Conservation (phyloP, 2,113 vertebrate species). For the Coptodon rendalli region DNA sequence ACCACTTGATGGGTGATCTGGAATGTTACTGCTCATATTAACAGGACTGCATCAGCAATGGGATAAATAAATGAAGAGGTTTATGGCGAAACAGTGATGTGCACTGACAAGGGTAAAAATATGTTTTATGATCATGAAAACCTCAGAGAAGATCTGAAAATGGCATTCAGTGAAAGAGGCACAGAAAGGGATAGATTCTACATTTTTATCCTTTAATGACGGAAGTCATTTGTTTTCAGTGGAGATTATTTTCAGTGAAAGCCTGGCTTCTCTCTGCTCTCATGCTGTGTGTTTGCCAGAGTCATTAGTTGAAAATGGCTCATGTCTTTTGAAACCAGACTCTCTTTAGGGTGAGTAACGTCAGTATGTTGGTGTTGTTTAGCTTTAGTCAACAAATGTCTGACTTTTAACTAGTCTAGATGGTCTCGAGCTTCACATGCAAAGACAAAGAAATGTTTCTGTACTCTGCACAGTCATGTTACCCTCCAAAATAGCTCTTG, state of each 20-base stretch:
- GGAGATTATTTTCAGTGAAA: not conserved
- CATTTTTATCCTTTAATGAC: not conserved
- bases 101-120: not conserved
- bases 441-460: not conserved
- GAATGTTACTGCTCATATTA: not conserved
- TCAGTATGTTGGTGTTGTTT: not conserved
- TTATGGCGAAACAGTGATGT: not conserved
- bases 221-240: not conserved
- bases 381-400: not conserved
- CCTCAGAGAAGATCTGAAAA: not conserved
- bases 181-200: not conserved
- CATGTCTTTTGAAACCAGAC: not conserved
- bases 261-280: not conserved
- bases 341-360: not conserved
- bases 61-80: not conserved
- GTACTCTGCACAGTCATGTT: not conserved
- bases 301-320: not conserved
- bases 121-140: not conserved
- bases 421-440: not conserved
- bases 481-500: not conserved
- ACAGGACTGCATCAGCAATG: not conserved
- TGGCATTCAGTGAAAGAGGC: not conserved
- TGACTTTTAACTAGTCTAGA: not conserved
- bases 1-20: not conserved
- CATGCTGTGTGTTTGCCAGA: not conserved